A percentile compares a stretch with the other conserved stretches of the same genome.
Evolutionary conservation across 2,888 invertebrate species (phyloP).

Genomic region (Xestia xanthographa): DNA sequence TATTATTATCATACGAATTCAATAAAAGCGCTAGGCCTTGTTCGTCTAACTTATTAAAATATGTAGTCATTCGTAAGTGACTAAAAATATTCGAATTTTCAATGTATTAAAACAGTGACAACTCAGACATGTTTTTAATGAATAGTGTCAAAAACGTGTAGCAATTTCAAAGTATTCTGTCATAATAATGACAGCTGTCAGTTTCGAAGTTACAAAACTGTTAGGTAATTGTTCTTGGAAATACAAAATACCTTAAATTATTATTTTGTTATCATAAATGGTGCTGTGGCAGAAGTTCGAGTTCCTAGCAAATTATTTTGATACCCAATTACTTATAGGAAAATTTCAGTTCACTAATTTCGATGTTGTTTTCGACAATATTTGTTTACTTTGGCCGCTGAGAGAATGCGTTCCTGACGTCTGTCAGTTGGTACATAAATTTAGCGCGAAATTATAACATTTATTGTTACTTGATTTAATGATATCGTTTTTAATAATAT

Average conservation of each 20-base stretch:
- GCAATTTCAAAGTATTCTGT: conserved; percentile 1
- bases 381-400: too few relatives aligned
- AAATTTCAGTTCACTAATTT: neutral
- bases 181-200: conserved; percentile 2
- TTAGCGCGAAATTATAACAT: too few relatives aligned
- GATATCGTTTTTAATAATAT: too few relatives aligned
- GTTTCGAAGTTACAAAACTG: neutral
- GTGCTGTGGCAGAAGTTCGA: neutral
- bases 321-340: neutral
- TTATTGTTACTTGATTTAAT: too few relatives aligned
- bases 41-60: neutral
- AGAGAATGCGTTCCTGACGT: too few relatives aligned
- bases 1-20: neutral
- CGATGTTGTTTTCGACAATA: neutral
- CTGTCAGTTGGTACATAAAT: too few relatives aligned
- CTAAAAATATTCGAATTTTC: neutral
- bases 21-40: neutral
- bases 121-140: neutral
- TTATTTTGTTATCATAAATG: neutral
- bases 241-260: neutral
- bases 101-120: neutral
- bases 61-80: neutral
- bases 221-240: neutral
- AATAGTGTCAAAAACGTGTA: conserved; percentile 6
- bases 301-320: neutral